Evolutionary conservation across 2,797 vertebrate species (phyloP).

Genomic region (Toxotes lorentzi): DNA sequence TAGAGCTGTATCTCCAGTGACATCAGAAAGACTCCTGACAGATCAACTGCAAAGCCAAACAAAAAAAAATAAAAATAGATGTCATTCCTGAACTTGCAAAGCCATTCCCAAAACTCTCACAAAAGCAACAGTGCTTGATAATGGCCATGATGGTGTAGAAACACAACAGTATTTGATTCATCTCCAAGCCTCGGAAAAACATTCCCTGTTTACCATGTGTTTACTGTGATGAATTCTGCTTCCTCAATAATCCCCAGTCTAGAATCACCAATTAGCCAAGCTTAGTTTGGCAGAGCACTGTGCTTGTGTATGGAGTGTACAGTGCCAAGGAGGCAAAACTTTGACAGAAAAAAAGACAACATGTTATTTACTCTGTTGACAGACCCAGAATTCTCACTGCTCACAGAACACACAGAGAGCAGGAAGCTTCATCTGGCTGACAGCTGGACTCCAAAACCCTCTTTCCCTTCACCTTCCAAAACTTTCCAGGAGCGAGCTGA

Average conservation of each 20-base stretch:
- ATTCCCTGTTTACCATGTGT: constrained; percentile 59
- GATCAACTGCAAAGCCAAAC: constrained; percentile 18
- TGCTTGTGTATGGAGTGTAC: constrained; percentile 53
- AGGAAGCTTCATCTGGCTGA: constrained; percentile 58
- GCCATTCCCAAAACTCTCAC: constrained; percentile 14
- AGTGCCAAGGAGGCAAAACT: constrained; percentile 51
- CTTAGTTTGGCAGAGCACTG: constrained; percentile 57
- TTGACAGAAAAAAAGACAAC: constrained; percentile 61
- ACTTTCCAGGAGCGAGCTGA: constrained; percentile 49
- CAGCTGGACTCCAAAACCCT: constrained; percentile 55
- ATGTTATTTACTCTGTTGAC: constrained; percentile 68
- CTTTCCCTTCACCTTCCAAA: constrained; percentile 44
- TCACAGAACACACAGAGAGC: constrained; percentile 55
- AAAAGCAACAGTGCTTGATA: constrained; percentile 27
- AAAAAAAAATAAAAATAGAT: constrained; percentile 5
- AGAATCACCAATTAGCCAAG: constrained; percentile 71
- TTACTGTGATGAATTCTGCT: constrained; percentile 63
- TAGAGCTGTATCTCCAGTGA: constrained; percentile 16
- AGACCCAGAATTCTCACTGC: constrained; percentile 50
- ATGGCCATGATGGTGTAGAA: constrained; percentile 24
- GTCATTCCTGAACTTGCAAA: constrained; percentile 33
- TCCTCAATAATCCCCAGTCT: constrained; percentile 64
- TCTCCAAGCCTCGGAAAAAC: constrained; percentile 52
- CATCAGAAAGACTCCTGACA: constrained; percentile 13
- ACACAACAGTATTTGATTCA: constrained; percentile 35